Evolutionary conservation across 2,888 invertebrate species (phyloP), one percentile per base, ranked within the genome.

Genomic region (Sinopyrophorus schimmeli): DNA sequence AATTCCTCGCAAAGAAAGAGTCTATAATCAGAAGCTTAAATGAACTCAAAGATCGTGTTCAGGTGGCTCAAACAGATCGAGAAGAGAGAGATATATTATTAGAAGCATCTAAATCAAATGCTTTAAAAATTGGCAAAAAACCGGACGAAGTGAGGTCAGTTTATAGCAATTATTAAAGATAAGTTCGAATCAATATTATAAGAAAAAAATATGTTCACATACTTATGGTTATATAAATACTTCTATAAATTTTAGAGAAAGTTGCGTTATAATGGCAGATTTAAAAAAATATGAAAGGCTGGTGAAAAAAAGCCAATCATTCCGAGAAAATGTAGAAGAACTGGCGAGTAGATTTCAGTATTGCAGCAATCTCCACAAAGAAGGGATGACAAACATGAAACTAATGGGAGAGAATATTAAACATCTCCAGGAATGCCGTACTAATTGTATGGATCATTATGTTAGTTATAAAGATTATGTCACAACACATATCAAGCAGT

Each of bases 121-220:
- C n/a, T n/a, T n/a, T n/a, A 28, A 64, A 59, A 21, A 61, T 76
- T 7, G 80, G 81, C 17, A 67, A 74, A 1, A 71, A 80, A 55
- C 69, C 80, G 3, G 64, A 74, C 0, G 73, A 77, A 4, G 70
- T 76, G 1, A 77, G 79, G 81, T 81, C n/a, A n/a, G n/a, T n/a
- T n/a, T n/a, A n/a, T n/a, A n/a, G n/a, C n/a, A n/a, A n/a, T n/a
- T n/a, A n/a, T n/a, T n/a, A n/a, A n/a, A n/a, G n/a, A n/a, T n/a
- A n/a, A n/a, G n/a, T n/a, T n/a, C n/a, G n/a, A n/a, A n/a, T n/a
- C n/a, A n/a, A n/a, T n/a, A n/a, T n/a, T n/a, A n/a, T n/a, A n/a
- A 35, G 14, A 18, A 3, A 9, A 28, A 9, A 2, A 7, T 9
- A 4, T 12, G 5, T 12, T 12, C 10, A 28, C 10, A 11, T 9